These are phyloP conservation scores for Lithophane leautieri DNA, from an alignment of 2,888 invertebrate genomes.

Conservation along the genomic window DNA sequence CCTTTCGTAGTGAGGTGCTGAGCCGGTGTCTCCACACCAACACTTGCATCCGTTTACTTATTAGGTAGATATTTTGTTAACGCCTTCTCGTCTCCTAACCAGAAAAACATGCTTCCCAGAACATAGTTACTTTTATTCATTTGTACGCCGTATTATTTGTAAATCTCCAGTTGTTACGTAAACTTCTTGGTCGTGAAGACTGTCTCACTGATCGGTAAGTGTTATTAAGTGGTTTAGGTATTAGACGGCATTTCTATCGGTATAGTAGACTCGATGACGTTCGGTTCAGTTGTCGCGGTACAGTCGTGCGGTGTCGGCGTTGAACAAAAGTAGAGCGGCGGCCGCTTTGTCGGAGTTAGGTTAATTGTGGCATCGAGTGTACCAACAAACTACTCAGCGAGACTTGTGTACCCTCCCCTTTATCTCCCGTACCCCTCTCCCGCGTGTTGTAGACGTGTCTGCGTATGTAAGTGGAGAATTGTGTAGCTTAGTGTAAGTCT, in stretches of 20 bases:
- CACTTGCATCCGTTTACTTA: conserved; percentile 35
- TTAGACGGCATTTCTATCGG: conserved; percentile 70
- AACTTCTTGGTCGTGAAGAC: conserved; percentile 60
- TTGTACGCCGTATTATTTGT: conserved; percentile 19
- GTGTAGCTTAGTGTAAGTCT: conserved; percentile 79
- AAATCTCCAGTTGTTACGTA: conserved; percentile 53
- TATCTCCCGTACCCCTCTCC: conserved; percentile 42
- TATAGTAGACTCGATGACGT: conserved; percentile 68
- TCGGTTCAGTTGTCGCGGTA: conserved; percentile 67
- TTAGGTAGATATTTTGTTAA: conserved; percentile 25
- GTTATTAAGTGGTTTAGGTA: conserved; percentile 67
- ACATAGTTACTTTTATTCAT: conserved; percentile 1
- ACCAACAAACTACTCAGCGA: conserved; percentile 88
- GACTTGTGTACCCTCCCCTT: conserved; percentile 72
- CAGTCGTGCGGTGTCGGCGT: conserved; percentile 72
- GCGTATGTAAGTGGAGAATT: conserved; percentile 74
- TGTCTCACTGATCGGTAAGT: conserved; percentile 79
- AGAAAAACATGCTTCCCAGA: conserved; percentile 11
- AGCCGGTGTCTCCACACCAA: conserved; percentile 47
- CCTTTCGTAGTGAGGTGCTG: conserved; percentile 63
- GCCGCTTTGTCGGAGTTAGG: conserved; percentile 76
- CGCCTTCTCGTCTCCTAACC: conserved; percentile 10
- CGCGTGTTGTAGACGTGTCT: conserved; percentile 68
- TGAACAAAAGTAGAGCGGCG: conserved; percentile 81
- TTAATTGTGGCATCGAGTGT: conserved; percentile 86